phyloP scores from a whole-genome alignment of 1,140 invertebrate genomes.

The Phenacoccus solenopsis region DNA sequence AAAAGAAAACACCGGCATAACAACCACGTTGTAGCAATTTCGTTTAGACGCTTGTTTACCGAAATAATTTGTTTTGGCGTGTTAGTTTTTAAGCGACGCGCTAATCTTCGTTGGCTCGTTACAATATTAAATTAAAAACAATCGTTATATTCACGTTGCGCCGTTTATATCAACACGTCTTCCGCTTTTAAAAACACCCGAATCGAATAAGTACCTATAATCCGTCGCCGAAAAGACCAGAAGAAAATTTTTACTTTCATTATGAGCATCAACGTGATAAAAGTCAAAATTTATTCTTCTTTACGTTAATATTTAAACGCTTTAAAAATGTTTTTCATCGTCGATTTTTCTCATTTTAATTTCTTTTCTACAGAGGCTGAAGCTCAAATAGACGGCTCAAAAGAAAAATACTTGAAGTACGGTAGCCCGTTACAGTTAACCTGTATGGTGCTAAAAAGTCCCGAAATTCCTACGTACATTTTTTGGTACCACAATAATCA shows the following conservation, averaged over 20 bases:
- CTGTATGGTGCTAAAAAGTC: conserved; percentile 65
- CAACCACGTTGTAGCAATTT: not conserved
- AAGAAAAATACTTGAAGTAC: conserved; percentile 73
- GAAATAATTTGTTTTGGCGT: not conserved
- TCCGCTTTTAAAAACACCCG: too few species aligned
- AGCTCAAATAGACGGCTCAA: conserved; percentile 67
- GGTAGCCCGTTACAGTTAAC: conserved; percentile 66
- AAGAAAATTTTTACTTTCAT: too few species aligned
- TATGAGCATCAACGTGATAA: too few species aligned
- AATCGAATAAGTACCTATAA: too few species aligned
- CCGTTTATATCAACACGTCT: not conserved
- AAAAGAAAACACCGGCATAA: not conserved
- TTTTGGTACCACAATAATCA: conserved; percentile 85
- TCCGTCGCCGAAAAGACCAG: too few species aligned
- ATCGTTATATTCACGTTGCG: not conserved
- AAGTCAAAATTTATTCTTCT: too few species aligned
- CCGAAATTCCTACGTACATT: conserved; percentile 65
- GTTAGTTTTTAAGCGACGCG: not conserved
- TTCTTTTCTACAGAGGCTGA: conserved; percentile 54
- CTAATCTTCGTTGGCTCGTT: not conserved
- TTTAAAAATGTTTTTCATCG: too few species aligned
- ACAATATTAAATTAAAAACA: not conserved
- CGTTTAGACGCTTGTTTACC: not conserved
- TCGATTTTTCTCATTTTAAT: not conserved
- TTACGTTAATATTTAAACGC: too few species aligned